Evolutionary conservation across 2,113 vertebrate species (phyloP).

Genomic region (Cichladusa arquata): DNA sequence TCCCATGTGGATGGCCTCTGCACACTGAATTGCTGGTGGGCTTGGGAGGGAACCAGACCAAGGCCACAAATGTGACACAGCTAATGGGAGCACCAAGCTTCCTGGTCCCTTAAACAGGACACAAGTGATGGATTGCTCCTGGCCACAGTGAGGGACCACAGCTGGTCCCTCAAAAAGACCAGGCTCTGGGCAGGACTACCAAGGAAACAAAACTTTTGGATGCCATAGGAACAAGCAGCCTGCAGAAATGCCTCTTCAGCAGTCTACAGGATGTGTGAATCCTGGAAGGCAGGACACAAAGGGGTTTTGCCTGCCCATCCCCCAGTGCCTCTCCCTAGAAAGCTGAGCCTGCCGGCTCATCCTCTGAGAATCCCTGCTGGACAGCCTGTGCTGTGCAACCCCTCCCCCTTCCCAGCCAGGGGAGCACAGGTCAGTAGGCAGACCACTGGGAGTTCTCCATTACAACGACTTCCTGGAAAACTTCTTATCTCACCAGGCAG

Average conservation of each 20-base stretch:
- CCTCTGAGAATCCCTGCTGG: background rate
- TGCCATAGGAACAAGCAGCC: background rate
- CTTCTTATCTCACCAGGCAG: conserved; percentile 79
- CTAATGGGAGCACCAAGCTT: background rate
- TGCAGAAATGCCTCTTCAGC: background rate
- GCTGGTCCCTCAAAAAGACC: background rate
- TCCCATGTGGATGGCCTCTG: background rate
- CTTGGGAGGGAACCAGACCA: background rate
- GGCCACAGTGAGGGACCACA: background rate
- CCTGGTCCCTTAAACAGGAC: background rate
- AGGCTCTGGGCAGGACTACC: background rate
- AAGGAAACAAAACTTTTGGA: background rate
- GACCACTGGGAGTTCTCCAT: conserved; percentile 80
- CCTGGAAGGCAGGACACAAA: background rate
- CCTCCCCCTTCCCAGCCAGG: conserved; percentile 52
- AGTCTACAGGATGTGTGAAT: accelerated
- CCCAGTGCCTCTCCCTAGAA: background rate
- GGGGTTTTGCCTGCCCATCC: background rate
- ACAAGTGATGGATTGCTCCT: background rate
- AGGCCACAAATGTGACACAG: background rate
- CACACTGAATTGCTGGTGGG: background rate
- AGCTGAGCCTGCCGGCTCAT: background rate
- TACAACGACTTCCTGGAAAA: conserved; percentile 83
- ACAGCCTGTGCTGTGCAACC: background rate
- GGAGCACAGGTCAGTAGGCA: conserved; percentile 31